A percentile compares a stretch with the other conserved stretches of the same genome.
Conservation (phyloP, 2,113 vertebrate genomes). For the Corythoichthys haematopterus region DNA sequence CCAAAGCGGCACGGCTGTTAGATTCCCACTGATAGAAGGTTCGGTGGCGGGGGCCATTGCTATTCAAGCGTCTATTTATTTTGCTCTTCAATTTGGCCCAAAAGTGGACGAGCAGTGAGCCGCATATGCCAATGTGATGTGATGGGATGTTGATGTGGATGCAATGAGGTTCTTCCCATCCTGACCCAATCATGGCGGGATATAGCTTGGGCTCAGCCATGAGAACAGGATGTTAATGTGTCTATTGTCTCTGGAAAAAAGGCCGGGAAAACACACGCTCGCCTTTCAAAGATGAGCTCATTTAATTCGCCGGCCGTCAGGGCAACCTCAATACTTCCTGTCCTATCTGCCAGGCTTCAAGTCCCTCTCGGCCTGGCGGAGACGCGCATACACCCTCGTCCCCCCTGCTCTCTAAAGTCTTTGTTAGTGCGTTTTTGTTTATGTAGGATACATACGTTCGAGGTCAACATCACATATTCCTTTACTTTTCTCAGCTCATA, state of each 20-base stretch:
- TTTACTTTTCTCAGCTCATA: conserved; percentile 13
- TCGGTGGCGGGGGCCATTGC: conserved; percentile 74
- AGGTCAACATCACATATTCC: conserved; percentile 40
- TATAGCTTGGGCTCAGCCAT: conserved; percentile 69
- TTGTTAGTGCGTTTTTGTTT: conserved; percentile 44
- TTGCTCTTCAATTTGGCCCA: conserved; percentile 78
- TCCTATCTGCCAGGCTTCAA: conserved; percentile 47
- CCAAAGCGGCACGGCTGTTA: conserved; percentile 75
- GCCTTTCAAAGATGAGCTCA: conserved; percentile 73
- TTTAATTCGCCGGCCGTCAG: conserved; percentile 66
- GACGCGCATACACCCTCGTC: conserved; percentile 29
- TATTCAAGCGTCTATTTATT: conserved; percentile 79
- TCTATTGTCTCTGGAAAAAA: conserved; percentile 63
- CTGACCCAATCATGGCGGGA: conserved; percentile 75
- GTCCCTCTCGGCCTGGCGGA: conserved; percentile 40
- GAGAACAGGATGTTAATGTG: conserved; percentile 75
- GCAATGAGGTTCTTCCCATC: conserved; percentile 59
- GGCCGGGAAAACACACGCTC: conserved; percentile 53
- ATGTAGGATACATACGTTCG: conserved; percentile 26
- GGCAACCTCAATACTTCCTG: conserved; percentile 67
- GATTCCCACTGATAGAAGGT: conserved; percentile 80
- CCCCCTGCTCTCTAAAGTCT: conserved; percentile 44
- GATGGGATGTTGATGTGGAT: conserved; percentile 73
- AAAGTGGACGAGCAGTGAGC: conserved; percentile 75
- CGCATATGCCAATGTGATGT: conserved; percentile 74